Base-by-base conservation (phyloP, 2,888 invertebrate species). In the Cheilosia grossa region DNA sequence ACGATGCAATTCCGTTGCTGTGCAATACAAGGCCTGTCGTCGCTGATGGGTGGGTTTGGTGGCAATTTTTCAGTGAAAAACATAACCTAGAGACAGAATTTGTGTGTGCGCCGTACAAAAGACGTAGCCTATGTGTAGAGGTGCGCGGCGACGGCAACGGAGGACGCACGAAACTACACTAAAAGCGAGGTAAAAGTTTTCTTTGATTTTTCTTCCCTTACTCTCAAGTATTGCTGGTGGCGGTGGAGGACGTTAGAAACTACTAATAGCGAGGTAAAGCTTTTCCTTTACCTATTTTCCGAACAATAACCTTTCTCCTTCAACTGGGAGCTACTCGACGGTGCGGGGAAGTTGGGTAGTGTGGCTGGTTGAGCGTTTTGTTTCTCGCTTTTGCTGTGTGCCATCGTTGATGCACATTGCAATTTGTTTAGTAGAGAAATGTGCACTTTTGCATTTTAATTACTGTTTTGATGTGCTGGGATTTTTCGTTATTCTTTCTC, bases 271-370 rank as follows among this genome's bases (percentile, higher is more conserved):
- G 79, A 72, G 64, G 56, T 72, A 77, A 85, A 79, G 73, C 87
- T 79, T 87, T 88, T 89, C 89, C 89, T 88, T 89, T 88, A 87
- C 89, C 89, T 88, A 88, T 86, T 88, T 89, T 74, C 69, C 88
- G 89, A 87, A 87, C 89, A 88, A 88, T 88, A 89, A 89, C 89
- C 89, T 88, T 89, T 89, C 80, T 88, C 88, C 88, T 88, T 89
- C 88, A 87, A 86, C 87, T 51, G 58, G 51, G 66, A 27, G 72
- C 53, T 79, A 49, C 54, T 21, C 4, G 58, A 19, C n/a, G 40
- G 24, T 24, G 51, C 4, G 21, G 13, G 15, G 21, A 21, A 9
- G 19, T 49, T 17, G 21, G 13, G 5, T 53, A 42, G 63, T 61
- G 67, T 49, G 64, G 49, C 3, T 21, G 27, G 27, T 24, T 30